Base-by-base conservation (phyloP, 2,113 vertebrate species). In the Microcebus griseorufus region DNA sequence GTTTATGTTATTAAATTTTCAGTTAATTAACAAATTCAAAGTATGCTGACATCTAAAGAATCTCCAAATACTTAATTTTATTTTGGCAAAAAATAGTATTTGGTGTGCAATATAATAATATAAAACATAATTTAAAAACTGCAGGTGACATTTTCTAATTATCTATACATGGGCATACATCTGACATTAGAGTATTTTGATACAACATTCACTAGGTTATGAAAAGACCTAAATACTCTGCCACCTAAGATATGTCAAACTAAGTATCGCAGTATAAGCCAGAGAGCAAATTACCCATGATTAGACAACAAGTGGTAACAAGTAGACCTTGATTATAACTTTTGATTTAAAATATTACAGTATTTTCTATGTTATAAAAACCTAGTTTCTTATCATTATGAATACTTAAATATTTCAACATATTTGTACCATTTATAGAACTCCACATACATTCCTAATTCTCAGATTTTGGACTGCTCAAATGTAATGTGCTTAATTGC, bases 21-120 rank as follows among this genome's bases (percentile, higher is more conserved):
- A 64, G 60, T 11, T 76, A 93, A 80, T 65, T 86, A 89, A 73
- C n/a, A n/a, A n/a, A n/a, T n/a, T n/a, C 45, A 53, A 88, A 92
- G 58, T 45, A 78, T 69, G 1, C 67, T 90, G 53, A 48, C 5
- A 80, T 7, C 32, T 53, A 53, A 92, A 88, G 25, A 67, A 86
- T 72, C 20, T 83, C 42, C 58, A 90, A 73, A 22, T 18, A 39
- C 39, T 39, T 39, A 83, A 70, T 70, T 96, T 93, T 6, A 39
- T 79, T 89, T 94, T 60, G 34, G 23, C 20, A 18, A 70, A 87
- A 78, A 92, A 73, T 62, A 72, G 37, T 42, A 80, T 34, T 45
- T 88, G 53, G 78, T 64, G 13, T 78, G 16, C 69, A 78, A 64
- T 86, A 42, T 37, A 70, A 69, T 69, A 89, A 90, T 37, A 64